Conservation (phyloP, 1,140 invertebrate genomes). For the Caligus rogercresseyi region DNA sequence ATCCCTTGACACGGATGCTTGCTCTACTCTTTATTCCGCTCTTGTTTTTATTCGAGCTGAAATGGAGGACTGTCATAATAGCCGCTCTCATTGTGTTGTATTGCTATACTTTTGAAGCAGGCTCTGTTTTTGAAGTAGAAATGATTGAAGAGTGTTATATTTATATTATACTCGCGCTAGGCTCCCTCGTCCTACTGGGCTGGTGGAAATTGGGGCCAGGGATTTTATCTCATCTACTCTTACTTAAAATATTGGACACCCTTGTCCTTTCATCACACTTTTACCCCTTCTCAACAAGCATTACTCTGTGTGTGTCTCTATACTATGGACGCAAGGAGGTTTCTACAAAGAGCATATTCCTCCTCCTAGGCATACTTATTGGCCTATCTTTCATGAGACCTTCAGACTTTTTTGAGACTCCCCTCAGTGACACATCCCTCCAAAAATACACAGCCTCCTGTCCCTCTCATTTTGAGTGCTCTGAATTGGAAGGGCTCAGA, state of each 20-base stretch:
- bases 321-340: too few relatives aligned
- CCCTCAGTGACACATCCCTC: background rate
- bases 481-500: background rate
- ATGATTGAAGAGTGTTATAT: too few relatives aligned
- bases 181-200: background rate
- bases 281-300: background rate
- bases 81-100: background rate
- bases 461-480: background rate
- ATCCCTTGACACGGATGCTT: background rate
- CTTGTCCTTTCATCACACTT: background rate
- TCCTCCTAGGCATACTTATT: too few relatives aligned
- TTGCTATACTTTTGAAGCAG: too few relatives aligned
- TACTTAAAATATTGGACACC: background rate
- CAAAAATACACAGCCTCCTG: background rate
- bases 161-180: too few relatives aligned
- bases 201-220: background rate
- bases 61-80: background rate
- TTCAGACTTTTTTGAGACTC: too few relatives aligned
- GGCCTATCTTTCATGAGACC: too few relatives aligned
- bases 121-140: too few relatives aligned
- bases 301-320: background rate
- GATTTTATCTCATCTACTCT: background rate
- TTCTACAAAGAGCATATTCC: too few relatives aligned
- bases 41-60: background rate
- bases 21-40: background rate